Evolutionary conservation across 2,888 invertebrate genomes (phyloP).

Genomic region (Lypha dubia): DNA sequence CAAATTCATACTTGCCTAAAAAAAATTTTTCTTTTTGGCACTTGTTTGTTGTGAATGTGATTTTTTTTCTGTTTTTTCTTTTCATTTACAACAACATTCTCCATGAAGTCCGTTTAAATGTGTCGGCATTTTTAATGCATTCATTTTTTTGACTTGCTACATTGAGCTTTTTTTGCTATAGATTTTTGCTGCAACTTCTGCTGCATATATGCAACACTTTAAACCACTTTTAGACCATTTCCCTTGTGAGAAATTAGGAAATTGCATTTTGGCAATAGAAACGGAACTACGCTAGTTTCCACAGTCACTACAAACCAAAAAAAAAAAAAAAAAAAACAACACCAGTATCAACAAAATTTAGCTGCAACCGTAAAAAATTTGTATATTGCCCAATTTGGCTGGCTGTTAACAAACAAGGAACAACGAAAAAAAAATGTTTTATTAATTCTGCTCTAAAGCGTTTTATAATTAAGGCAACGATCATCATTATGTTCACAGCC

Average conservation of each 20-base stretch:
- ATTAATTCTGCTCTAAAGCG: conserved; percentile 27
- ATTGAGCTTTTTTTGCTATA: conserved; percentile 9
- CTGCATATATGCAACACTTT: conserved; percentile 65
- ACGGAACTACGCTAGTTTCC: conserved; percentile 61
- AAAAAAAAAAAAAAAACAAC: no score
- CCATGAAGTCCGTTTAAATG: conserved; percentile 60
- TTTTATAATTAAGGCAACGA: conserved; percentile 22
- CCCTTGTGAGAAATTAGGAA: conserved; percentile 81
- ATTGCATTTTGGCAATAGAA: conserved; percentile 78
- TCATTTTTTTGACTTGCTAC: conserved; percentile 7
- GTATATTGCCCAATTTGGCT: conserved; percentile 44
- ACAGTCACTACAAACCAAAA: conserved; percentile 22
- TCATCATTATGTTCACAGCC: not conserved
- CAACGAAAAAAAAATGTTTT: conserved; percentile 21
- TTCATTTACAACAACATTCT: conserved; percentile 24
- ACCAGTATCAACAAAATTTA: conserved; percentile 12
- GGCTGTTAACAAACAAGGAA: no score
- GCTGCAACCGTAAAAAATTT: not conserved
- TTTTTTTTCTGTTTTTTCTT: no score
- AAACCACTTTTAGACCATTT: conserved; percentile 78
- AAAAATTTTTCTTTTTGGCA: conserved; percentile 33
- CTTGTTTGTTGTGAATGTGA: conserved; percentile 37
- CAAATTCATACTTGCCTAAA: not conserved
- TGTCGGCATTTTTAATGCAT: conserved; percentile 42
- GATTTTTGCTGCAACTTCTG: not conserved